These are phyloP conservation scores for Drepanosiphum platanoidis DNA, from an alignment of 2,888 invertebrate species.

Conservation along the genomic window DNA sequence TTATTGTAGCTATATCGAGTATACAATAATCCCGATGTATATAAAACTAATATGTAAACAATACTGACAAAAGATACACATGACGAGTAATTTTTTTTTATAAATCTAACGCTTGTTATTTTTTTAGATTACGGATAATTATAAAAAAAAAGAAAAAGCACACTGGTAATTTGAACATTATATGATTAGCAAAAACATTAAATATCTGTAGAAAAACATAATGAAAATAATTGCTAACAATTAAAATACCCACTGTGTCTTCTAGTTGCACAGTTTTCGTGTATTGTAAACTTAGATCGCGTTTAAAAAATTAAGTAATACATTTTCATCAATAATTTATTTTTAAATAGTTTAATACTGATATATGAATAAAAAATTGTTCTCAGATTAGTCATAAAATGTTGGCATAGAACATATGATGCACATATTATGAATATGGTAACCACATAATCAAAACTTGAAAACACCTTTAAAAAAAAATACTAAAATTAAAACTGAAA, in stretches of 20 bases:
- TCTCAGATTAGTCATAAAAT: background rate
- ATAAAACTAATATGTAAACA: background rate
- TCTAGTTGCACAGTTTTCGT: background rate
- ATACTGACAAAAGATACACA: background rate
- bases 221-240: too few relatives aligned
- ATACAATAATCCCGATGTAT: background rate
- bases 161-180: background rate
- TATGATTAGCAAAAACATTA: background rate
- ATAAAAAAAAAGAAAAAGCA: constrained; percentile 8
- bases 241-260: background rate
- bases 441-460: background rate
- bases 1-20: background rate
- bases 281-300: too few relatives aligned
- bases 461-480: background rate
- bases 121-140: background rate
- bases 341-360: background rate
- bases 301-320: background rate
- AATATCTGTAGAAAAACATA: background rate
- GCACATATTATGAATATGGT: background rate
- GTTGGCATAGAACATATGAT: background rate
- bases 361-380: background rate
- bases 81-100: background rate
- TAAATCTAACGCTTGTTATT: constrained; percentile 8
- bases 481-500: background rate
- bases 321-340: background rate